Base-by-base conservation (phyloP, 2,113 vertebrate genomes). In the Aphyosemion australe region DNA sequence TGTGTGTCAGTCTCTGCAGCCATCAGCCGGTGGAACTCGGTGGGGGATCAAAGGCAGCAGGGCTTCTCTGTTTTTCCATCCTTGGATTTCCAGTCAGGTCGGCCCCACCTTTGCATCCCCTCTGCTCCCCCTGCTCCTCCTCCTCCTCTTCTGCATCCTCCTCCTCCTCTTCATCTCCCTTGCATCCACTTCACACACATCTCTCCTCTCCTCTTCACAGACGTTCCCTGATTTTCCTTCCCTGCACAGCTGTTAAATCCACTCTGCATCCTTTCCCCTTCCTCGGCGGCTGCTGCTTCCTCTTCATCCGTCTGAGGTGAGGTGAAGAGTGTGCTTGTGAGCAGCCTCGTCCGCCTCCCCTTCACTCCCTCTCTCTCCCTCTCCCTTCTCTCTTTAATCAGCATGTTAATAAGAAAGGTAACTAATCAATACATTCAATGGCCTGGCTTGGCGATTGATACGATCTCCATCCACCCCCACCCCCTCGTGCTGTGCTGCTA, bases 401-500 rank as follows among this genome's bases (percentile, higher is more conserved):
- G 91, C 92, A 94, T 94, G 93, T 93, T 94, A 94, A 94, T 94
- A 93, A 93, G 92, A 93, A 93, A 93, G 92, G 92, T 94, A 94
- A 92, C 91, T 94, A 93, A 94, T 94, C 93, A 94, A 94, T 94
- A 94, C 85, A 83, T 91, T 93, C 92, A 93, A 94, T 93, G 91
- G 91, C 88, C 89, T 84, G 82, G 90, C 88, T 83, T 84, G 84
- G 86, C 91, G 88, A 94, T 93, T 92, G 92, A 94, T 93, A 93
- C 90, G 90, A 93, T 93, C 91, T 92, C 81, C 84, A 78, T 86
- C 79, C 90, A 86, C 85, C 89, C 73, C 26, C 26, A 26, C 86
- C 88, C 87, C 84, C 85, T 78, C 55, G 58, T 86, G 67, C 71
- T 69, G 78, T 57, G 48, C 77, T 69, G 70, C 78, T 78, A 85